Base-by-base conservation (phyloP, 2,888 invertebrate genomes). In the Drosophila niveifrons region DNA sequence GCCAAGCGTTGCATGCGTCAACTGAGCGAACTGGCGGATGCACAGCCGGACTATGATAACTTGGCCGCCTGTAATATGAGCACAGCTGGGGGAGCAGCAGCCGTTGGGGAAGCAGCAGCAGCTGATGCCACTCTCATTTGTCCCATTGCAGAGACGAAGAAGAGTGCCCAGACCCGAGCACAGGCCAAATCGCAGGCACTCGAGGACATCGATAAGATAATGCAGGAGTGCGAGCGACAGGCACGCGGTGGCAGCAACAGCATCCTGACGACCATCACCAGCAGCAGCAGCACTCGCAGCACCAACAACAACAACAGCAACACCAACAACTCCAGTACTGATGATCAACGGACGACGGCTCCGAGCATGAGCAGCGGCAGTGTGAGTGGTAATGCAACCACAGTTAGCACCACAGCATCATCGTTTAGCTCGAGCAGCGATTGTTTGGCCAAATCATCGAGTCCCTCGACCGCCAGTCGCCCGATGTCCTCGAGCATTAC, bases 1-100 rank as follows among this genome's bases (percentile, higher is more conserved):
- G 93, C 88, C 82, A 93, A 90, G 92, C 94, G 92, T 17, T 92
- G 92, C 70, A 92, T 92, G 92, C 90, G 91, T 8, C 92, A 92
- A 56, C 75, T 92, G 15, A 92, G 90, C 66, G 91, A 91, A 61
- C 72, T 92, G 67, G 93, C 73, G 39, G 75, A 77, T 11, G 11
- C 47, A 0, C 74, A 63, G 64, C 89, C 90, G 66, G 92, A 93
- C 62, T 94, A 93, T 84, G 93, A 93, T 78, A 93, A 93, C 57
- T 80, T 92, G 34, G 55, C 72, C 53, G 69, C 66, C 65, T 90
- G 90, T 86, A 88, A 85, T 82, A 79, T 75, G 58, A 67, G 51
- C 66, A 64, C 34, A 55, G 66, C 67, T 53, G 75, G 65, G 47
- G 58, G 52, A 29, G 61, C 47, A 56, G 66, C 47, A 46, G 64